phyloP scores from a whole-genome alignment of 1,140 invertebrate genomes.

The Ladona fulva region DNA sequence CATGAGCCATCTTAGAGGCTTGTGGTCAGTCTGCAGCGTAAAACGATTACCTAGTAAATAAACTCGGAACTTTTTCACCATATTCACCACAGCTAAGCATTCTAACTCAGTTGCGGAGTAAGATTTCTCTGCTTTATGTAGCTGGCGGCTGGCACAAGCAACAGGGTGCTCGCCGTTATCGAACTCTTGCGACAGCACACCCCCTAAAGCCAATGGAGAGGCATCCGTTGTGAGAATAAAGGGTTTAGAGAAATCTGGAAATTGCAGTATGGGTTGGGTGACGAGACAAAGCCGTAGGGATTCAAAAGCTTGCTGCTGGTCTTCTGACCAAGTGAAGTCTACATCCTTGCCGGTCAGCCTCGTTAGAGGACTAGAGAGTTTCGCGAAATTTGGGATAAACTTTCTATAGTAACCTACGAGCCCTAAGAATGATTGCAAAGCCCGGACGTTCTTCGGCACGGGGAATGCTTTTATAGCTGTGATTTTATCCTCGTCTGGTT shows the following conservation, averaged over 20 bases:
- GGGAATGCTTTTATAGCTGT: constrained; percentile 1
- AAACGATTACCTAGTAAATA: constrained; percentile 36
- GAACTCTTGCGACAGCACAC: neutral
- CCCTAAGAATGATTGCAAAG: constrained; percentile 18
- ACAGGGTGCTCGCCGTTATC: constrained; percentile 29
- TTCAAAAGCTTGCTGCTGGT: constrained; percentile 16
- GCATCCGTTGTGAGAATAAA: neutral
- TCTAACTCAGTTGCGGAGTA: constrained; percentile 40
- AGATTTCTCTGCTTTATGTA: constrained; percentile 33
- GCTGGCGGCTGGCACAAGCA: constrained; percentile 29
- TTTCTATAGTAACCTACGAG: constrained; percentile 18
- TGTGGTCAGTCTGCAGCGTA: constrained; percentile 33
- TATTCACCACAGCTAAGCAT: constrained; percentile 34
- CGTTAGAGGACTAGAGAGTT: constrained; percentile 17
- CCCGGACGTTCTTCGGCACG: neutral
- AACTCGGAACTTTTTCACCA: constrained; percentile 36
- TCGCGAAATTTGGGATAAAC: constrained; percentile 19
- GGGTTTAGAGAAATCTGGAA: neutral
- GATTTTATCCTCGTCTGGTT: constrained; percentile 16
- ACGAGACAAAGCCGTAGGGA: neutral
- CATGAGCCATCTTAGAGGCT: constrained; percentile 26
- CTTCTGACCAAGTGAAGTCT: constrained; percentile 17
- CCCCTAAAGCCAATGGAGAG: neutral
- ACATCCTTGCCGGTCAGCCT: constrained; percentile 7
- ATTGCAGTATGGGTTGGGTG: neutral